Conservation (phyloP, 2,888 invertebrate genomes). For the Eupeodes luniger region DNA sequence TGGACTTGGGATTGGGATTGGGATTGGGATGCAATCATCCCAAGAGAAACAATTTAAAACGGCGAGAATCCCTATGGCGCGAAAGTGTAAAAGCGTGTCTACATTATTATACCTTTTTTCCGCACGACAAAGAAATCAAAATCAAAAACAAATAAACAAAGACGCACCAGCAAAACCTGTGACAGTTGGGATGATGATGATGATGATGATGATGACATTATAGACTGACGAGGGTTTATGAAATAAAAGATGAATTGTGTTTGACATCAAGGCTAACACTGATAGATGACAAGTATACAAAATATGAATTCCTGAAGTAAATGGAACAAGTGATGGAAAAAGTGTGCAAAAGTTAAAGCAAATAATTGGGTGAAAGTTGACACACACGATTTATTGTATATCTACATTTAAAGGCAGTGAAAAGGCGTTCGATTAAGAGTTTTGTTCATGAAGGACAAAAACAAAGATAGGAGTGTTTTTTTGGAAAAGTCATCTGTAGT, state of each 20-base stretch:
- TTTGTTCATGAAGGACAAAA: not conserved
- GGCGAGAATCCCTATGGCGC: not conserved
- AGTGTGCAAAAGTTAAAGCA: not conserved
- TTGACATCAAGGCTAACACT: not conserved
- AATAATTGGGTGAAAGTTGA: slow-evolving; percentile 40
- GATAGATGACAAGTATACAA: slow-evolving; percentile 22
- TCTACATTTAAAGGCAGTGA: not conserved
- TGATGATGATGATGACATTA: slow-evolving; percentile 17
- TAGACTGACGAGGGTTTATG: slow-evolving; percentile 47
- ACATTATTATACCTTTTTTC: slow-evolving; percentile 14
- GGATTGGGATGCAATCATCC: slow-evolving; percentile 41
- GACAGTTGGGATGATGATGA: slow-evolving; percentile 21
- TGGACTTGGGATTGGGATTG: no score
- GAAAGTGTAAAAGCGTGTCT: not conserved
- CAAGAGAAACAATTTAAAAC: slow-evolving; percentile 4
- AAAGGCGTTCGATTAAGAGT: not conserved
- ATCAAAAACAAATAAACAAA: not conserved
- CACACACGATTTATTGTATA: slow-evolving; percentile 5
- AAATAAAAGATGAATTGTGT: slow-evolving; percentile 34
- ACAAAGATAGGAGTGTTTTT: not conserved
- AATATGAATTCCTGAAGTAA: slow-evolving; percentile 28
- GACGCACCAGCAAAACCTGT: slow-evolving; percentile 30
- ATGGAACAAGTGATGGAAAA: slow-evolving; percentile 13
- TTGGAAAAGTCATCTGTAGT: not conserved
- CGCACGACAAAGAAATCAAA: not conserved